These are phyloP conservation scores for Eriosoma lanigerum DNA, from an alignment of 1,140 invertebrate genomes.

Conservation along the genomic window DNA sequence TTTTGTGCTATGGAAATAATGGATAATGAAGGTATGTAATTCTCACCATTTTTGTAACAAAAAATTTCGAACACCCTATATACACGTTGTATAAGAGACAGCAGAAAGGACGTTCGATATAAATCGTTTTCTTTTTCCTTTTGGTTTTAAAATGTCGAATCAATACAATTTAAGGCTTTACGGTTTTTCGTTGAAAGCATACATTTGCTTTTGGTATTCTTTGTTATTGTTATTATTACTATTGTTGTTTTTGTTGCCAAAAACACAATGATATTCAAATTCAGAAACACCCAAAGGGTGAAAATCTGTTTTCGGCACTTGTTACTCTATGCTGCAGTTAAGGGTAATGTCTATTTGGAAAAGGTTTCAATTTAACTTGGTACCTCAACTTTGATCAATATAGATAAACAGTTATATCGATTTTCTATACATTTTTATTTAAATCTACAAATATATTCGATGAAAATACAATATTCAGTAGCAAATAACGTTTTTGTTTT, in stretches of 20 bases:
- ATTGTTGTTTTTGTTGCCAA: too few species aligned
- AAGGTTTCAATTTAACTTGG: not conserved
- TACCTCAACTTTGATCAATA: not conserved
- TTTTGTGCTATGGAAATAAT: too few species aligned
- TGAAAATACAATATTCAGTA: not conserved
- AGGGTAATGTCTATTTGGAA: not conserved
- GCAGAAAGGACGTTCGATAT: not conserved
- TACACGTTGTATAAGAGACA: too few species aligned
- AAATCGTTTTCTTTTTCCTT: constrained; percentile 29
- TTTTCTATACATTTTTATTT: not conserved
- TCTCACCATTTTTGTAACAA: too few species aligned
- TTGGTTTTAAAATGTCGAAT: constrained; percentile 14
- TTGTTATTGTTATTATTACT: constrained; percentile 20
- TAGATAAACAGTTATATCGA: not conserved
- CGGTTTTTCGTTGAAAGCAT: not conserved
- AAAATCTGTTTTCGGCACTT: constrained; percentile 18
- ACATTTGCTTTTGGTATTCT: not conserved
- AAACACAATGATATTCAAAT: constrained; percentile 25
- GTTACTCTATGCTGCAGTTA: not conserved
- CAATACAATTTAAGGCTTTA: not conserved
- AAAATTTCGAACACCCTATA: too few species aligned
- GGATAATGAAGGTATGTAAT: too few species aligned
- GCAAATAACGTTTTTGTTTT: too few species aligned
- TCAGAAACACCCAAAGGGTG: not conserved
- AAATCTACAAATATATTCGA: not conserved